Conservation (phyloP, 2,888 invertebrate species). For the Anodontia alba region DNA sequence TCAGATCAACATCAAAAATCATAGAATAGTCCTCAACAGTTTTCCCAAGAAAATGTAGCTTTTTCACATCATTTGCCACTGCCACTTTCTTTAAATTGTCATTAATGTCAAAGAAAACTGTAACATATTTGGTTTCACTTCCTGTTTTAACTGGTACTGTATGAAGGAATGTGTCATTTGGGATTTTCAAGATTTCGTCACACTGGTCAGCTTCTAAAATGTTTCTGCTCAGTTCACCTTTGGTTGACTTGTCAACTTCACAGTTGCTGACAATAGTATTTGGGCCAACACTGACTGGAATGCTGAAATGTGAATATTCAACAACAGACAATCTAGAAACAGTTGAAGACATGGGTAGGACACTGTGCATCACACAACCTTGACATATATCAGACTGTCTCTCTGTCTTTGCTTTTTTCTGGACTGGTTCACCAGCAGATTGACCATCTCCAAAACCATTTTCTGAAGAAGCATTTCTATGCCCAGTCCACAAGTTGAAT, state of each 20-base stretch:
- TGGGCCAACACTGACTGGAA: conserved; percentile 75
- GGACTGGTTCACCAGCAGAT: not conserved
- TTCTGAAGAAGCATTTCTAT: not conserved
- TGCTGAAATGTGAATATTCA: conserved; percentile 84
- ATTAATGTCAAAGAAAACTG: conserved; percentile 77
- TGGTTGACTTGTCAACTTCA: conserved; percentile 50
- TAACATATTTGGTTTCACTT: conserved; percentile 72
- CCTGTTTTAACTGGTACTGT: conserved; percentile 77
- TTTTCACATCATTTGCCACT: conserved; percentile 36
- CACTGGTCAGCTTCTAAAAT: not conserved
- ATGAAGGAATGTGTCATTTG: conserved; percentile 78
- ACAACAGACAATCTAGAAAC: conserved; percentile 76
- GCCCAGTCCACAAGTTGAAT: conserved; percentile 73
- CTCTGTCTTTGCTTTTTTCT: conserved; percentile 36
- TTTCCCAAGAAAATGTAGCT: conserved; percentile 70
- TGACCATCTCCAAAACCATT: not conserved
- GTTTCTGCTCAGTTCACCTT: not conserved
- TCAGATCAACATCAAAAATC: conserved; percentile 26
- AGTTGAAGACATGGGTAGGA: conserved; percentile 66
- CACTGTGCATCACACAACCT: conserved; percentile 82
- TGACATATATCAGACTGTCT: conserved; percentile 45
- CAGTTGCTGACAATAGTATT: conserved; percentile 84
- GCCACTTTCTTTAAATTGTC: conserved; percentile 82
- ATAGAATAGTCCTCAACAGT: conserved; percentile 51
- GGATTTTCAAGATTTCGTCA: conserved; percentile 22